These are phyloP conservation scores for Chloromyia formosa DNA, from an alignment of 2,888 invertebrate species.

Conservation along the genomic window DNA sequence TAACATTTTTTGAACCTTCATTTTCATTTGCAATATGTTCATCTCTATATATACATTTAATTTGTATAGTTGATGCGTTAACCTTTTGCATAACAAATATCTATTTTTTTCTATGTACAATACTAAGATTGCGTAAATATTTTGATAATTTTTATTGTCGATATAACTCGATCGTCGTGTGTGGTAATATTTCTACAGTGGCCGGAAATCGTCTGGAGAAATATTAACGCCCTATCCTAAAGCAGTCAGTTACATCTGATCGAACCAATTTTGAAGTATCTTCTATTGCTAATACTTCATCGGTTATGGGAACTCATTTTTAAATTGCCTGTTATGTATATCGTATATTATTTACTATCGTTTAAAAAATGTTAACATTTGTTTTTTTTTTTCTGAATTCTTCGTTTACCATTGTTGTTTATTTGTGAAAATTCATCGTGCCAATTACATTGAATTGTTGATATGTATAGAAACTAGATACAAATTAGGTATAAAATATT, in stretches of 20 bases:
- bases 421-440: too few species aligned
- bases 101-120: neutral
- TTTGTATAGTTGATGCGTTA: too few species aligned
- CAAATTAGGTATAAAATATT: too few species aligned
- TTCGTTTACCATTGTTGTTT: neutral
- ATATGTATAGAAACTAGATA: too few species aligned
- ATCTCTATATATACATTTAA: neutral
- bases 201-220: neutral
- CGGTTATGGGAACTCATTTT: neutral
- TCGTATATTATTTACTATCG: too few species aligned
- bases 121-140: conserved; percentile 19
- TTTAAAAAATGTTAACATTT: too few species aligned
- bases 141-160: neutral
- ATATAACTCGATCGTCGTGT: neutral
- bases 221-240: neutral
- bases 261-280: neutral
- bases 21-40: neutral
- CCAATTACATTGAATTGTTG: too few species aligned
- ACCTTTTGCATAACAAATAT: neutral
- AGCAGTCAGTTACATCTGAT: too few species aligned
- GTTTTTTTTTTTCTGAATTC: neutral
- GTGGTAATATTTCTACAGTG: conserved; percentile 2
- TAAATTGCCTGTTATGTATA: neutral
- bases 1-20: conserved; percentile 7
- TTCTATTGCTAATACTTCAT: conserved; percentile 14